Evolutionary conservation across 2,797 vertebrate species (phyloP), one percentile per base, ranked within the genome.

Genomic region (Fundulus diaphanus): DNA sequence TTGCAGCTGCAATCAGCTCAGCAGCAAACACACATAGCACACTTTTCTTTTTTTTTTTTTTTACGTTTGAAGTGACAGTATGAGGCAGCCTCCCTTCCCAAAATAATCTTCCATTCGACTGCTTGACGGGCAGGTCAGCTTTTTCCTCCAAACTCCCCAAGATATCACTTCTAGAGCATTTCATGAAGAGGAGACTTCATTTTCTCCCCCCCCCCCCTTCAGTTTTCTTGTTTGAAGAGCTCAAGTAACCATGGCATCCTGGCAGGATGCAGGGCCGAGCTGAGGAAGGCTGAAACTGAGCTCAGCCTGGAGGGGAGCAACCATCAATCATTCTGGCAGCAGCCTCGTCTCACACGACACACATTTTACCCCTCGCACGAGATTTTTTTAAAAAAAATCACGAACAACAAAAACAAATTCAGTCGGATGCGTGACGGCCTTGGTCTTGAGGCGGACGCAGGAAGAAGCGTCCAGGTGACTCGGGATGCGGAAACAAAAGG

Each of bases 201-300:
- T 77, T 37, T 20, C 0, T 40, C n/a, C n/a, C n/a, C n/a, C 9
- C 15, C 8, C 9, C 57, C 37, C 54, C 29, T 27, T 7, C 35
- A 33, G 78, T 59, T 87, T 86, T 73, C 79, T 76, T 71, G 74
- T 78, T 84, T 83, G 81, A 86, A 76, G 85, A 89, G 80, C 76
- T 77, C 24, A n/a, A 48, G 91, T 93, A 90, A 88, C 91, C 90
- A 90, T 89, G 90, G 89, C 69, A 91, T 93, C 91, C 79, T 74
- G 85, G 82, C 74, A 88, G 85, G 71, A 82, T 73, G 88, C 86
- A 89, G 85, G 89, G 83, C 78, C 24, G 82, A 83, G 85, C 72
- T 66, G 82, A 82, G 74, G 86, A 40, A 85, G 85, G 81, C 52
- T 89, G 87, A 90, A 82, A 84, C 74, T 48, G 76, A 82, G 86